Base-by-base conservation (phyloP, 1,140 invertebrate genomes). In the Parapsyche elsis region DNA sequence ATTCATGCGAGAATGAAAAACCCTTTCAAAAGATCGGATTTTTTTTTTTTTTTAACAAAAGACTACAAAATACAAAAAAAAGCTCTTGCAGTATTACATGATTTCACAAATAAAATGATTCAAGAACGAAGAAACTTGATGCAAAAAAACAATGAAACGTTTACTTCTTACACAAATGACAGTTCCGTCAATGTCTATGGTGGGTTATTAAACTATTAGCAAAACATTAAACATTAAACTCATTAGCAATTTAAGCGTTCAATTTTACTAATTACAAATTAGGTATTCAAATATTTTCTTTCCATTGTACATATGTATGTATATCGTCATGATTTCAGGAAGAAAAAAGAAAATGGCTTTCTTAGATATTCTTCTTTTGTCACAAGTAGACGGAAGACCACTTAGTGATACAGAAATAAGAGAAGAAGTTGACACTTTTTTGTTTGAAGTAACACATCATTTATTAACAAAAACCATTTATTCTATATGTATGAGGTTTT, bases 391-490 rank as follows among this genome's bases (percentile, higher is more conserved):
- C 76, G 91, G 88, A 0, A 85, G 86, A 46, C 84, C 85, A 0
- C 84, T 94, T 67, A 90, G 88, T 5, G 88, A 93, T 83, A 85
- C 88, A 26, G 93, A 94, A 84, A 93, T 95, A 46, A 84, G 90
- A 61, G 91, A 93, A 85, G 91, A 93, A 87, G 91, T 93, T 1
- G 91, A 93, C 79, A 94, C 93, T 0, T 94, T 94, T 80, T 92
- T 93, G 90, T 93, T 94, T 85, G 92, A 92, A 88, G 93, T 93
- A 76, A 86, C n/a, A n/a, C n/a, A n/a, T 38, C 30, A 38, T 38
- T 38, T 38, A 7, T 38, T 38, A 38, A 38, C 1, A 38, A 38
- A 38, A 4, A 38, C 2, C 7, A 7, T 38, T 38, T 38, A 38
- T 38, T 38, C 30, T n/a, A n/a, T n/a, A n/a, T n/a, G n/a, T n/a